phyloP scores from a whole-genome alignment of 2,797 vertebrate species.

The Sebastes cheni region DNA sequence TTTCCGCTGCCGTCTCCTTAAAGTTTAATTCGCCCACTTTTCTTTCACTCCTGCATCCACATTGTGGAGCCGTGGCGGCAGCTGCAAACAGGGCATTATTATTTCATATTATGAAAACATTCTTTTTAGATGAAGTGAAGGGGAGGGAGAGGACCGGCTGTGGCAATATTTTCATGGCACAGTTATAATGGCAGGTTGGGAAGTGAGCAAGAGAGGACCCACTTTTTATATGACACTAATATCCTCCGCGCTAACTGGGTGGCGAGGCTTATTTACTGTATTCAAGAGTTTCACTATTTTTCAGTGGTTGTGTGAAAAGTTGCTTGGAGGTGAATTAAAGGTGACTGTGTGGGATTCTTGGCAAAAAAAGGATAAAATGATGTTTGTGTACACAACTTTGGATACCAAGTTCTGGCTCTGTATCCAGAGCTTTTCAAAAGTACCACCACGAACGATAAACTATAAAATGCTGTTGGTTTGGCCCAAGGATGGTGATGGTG shows the following conservation, averaged over 20 bases:
- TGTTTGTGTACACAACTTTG: not conserved
- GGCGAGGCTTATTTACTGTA: slow-evolving; percentile 39
- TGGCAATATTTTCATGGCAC: slow-evolving; percentile 58
- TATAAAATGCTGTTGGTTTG: not conserved
- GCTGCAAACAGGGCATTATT: slow-evolving; percentile 81
- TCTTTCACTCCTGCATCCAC: slow-evolving; percentile 45
- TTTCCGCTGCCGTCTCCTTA: slow-evolving; percentile 73
- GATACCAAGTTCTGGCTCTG: not conserved
- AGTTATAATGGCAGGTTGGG: slow-evolving; percentile 63
- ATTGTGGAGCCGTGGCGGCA: slow-evolving; percentile 69
- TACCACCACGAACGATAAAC: not conserved
- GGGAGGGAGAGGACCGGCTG: slow-evolving; percentile 8
- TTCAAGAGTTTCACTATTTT: slow-evolving; percentile 23
- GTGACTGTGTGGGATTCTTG: slow-evolving; percentile 19
- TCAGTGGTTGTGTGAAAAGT: slow-evolving; percentile 28
- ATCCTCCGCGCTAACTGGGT: slow-evolving; percentile 41
- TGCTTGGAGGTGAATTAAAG: slow-evolving; percentile 37
- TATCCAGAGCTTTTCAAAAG: not conserved
- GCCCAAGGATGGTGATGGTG: no score
- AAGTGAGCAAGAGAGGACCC: slow-evolving; percentile 42
- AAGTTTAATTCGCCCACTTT: slow-evolving; percentile 81
- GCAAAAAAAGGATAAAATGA: not conserved
- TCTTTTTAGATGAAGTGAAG: slow-evolving; percentile 59
- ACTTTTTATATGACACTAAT: slow-evolving; percentile 60
- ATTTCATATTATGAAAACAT: slow-evolving; percentile 78